Evolutionary conservation across 2,797 vertebrate genomes (phyloP), one percentile per base, ranked within the genome.

Genomic region (Hydrolagus colliei): DNA sequence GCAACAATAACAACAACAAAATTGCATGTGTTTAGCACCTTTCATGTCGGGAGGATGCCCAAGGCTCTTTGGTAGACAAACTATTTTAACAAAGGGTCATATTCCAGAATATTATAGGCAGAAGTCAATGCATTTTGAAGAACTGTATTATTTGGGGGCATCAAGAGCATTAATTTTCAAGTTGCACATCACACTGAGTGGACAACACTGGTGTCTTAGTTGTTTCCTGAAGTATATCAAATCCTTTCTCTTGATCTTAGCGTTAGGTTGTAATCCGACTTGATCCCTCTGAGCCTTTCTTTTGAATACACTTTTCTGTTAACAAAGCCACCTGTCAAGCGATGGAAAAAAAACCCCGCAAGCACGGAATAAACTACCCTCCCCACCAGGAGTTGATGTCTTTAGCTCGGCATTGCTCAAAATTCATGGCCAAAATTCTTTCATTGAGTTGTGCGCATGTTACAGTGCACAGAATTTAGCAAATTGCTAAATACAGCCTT

Each of bases 161-260:
- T 82, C 79, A 84, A 71, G 71, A 80, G 32, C 52, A 84, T 84
- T 20, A 68, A 52, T 32, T 16, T 84, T 16, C 79, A 71, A 68
- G 65, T 32, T 9, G 71, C 65, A 67, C 27, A 67, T 84, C 65
- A 52, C 75, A 52, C 79, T 84, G 35, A 68, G 20, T 20, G 9
- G 79, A 18, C 32, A 76, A 86, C 84, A 32, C 68, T 76, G 85
- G 89, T 52, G 41, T 52, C 86, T 90, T 89, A 90, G 27, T 87
- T 87, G 85, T 89, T 82, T 86, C 85, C 86, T 87, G 86, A 78
- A 87, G 89, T 89, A 87, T 88, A 90, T 88, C 90, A 89, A 88
- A 90, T 89, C 88, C 87, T 18, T 20, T 67, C 86, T 85, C 86
- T 85, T 86, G 86, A 89, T 87, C 85, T 87, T 85, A 71, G 76